These are phyloP conservation scores for Synergus gifuensis DNA, from an alignment of 2,888 invertebrate species.

Conservation along the genomic window DNA sequence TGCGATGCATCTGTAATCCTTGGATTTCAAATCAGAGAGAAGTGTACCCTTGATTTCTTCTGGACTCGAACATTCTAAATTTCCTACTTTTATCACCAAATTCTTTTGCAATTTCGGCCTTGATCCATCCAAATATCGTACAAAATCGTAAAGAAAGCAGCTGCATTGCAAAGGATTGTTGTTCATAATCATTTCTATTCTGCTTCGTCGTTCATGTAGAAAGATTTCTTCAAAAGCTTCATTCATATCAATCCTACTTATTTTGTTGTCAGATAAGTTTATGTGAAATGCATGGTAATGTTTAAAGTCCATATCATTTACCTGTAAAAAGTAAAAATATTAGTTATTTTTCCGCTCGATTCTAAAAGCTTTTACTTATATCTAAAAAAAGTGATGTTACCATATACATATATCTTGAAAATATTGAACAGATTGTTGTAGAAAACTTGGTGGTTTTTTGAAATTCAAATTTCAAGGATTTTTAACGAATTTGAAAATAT, in stretches of 20 bases:
- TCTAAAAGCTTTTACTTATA: not conserved
- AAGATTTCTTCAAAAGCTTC: not conserved
- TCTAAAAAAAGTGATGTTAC: too few relatives aligned
- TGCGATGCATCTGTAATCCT: slow-evolving; percentile 78
- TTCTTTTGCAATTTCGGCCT: slow-evolving; percentile 74
- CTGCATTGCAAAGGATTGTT: slow-evolving; percentile 83
- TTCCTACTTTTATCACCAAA: slow-evolving; percentile 74
- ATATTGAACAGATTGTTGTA: too few relatives aligned
- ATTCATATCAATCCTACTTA: not conserved
- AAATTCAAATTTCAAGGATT: too few relatives aligned
- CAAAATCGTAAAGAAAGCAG: slow-evolving; percentile 80
- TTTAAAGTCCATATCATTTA: not conserved
- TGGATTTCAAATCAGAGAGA: slow-evolving; percentile 75
- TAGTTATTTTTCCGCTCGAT: too few relatives aligned
- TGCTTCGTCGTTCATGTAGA: slow-evolving; percentile 44
- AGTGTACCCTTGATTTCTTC: slow-evolving; percentile 61
- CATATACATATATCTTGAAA: too few relatives aligned
- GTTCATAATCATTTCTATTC: slow-evolving; percentile 78
- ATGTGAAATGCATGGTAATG: not conserved
- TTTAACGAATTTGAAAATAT: too few relatives aligned
- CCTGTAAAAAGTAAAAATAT: not conserved
- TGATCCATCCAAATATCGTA: slow-evolving; percentile 79
- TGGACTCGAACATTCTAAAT: slow-evolving; percentile 78
- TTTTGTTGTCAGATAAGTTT: not conserved
- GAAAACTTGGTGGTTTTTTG: too few relatives aligned